phyloP scores from a whole-genome alignment of 2,113 vertebrate species.

The Balaeniceps rex region DNA sequence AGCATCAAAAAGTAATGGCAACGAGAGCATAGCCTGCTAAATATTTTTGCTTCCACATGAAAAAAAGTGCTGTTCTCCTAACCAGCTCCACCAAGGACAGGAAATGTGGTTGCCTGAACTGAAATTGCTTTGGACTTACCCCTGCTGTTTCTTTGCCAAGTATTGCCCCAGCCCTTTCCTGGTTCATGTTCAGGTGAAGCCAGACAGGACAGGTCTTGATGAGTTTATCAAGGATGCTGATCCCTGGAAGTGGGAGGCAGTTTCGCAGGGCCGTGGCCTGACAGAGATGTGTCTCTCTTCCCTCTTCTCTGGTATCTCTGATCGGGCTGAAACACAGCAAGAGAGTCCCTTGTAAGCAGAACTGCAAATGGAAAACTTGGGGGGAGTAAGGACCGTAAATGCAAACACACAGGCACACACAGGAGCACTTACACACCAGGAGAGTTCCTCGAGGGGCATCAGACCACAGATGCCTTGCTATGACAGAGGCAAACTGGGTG shows the following conservation, averaged over 20 bases:
- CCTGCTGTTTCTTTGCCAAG: slow-evolving; percentile 79
- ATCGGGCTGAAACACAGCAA: slow-evolving; percentile 47
- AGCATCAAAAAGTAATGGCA: neutral
- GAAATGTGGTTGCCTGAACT: neutral
- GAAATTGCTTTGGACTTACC: slow-evolving; percentile 72
- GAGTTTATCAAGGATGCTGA: slow-evolving; percentile 84
- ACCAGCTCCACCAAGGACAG: neutral
- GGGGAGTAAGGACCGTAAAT: neutral
- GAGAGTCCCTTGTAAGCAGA: neutral
- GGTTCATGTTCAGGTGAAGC: slow-evolving; percentile 81
- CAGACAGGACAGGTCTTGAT: slow-evolving; percentile 84
- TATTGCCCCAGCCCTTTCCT: slow-evolving; percentile 65
- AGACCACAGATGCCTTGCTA: neutral
- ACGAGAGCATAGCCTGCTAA: neutral
- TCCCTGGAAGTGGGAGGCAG: slow-evolving; percentile 49
- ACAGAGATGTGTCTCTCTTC: neutral
- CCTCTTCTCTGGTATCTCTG: slow-evolving; percentile 1
- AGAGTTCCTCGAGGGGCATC: neutral
- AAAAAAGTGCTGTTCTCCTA: neutral
- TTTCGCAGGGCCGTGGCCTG: neutral
- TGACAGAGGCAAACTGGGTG: neutral
- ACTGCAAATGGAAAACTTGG: neutral
- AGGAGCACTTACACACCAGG: neutral
- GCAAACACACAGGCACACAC: neutral
- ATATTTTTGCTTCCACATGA: neutral